Percentiles rank a stretch among this genome's conserved stretches.
Conservation (phyloP, 1,140 invertebrate genomes). For the Acromyrmex charruanus region DNA sequence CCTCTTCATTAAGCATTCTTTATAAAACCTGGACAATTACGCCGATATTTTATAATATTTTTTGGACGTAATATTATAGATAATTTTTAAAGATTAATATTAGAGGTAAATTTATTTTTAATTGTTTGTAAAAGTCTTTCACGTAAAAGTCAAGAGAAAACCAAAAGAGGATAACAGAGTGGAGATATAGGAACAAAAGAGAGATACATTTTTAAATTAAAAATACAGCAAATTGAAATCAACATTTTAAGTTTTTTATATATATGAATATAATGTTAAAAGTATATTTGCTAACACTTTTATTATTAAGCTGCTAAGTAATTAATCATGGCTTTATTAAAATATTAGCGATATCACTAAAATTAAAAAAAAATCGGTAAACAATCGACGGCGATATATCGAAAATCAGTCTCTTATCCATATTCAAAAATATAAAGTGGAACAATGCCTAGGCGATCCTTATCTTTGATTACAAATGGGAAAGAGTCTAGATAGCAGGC, state of each 20-base stretch:
- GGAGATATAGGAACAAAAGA: neutral
- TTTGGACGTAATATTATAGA: neutral
- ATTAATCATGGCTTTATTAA: neutral
- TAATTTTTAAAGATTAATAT: too few species aligned
- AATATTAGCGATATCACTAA: neutral
- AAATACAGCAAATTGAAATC: neutral
- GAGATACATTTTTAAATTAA: neutral
- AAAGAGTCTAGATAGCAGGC: conserved; percentile 46
- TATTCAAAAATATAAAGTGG: conserved; percentile 58
- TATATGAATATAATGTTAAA: neutral
- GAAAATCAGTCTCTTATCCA: conserved; percentile 27
- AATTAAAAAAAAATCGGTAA: neutral
- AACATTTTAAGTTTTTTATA: neutral
- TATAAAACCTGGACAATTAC: neutral
- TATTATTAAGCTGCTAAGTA: neutral
- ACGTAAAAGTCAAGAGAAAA: neutral
- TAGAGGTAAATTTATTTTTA: too few species aligned
- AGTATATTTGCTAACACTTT: neutral
- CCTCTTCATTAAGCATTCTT: neutral
- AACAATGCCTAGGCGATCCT: conserved; percentile 43
- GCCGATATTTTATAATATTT: neutral
- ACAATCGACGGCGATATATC: neutral
- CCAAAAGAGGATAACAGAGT: neutral
- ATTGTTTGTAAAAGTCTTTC: neutral
- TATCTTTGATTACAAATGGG: conserved; percentile 58